Base-by-base conservation (phyloP, 2,797 vertebrate species). In the Syndactyla subalaris region DNA sequence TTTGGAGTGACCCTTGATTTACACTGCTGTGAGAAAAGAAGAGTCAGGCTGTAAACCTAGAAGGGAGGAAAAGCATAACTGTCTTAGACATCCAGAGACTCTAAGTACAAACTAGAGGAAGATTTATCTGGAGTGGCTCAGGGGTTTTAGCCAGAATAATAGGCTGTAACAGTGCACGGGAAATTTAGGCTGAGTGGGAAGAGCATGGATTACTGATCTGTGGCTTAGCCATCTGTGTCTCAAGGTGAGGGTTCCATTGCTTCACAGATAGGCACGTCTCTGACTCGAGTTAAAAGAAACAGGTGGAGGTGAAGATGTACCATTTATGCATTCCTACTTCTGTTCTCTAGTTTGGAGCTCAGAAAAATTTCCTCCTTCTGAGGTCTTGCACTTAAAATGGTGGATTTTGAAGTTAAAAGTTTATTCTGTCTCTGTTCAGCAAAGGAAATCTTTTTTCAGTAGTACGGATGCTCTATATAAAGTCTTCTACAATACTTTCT, bases 91-190 rank as follows among this genome's bases (percentile, higher is more conserved):
- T 79, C 71, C 57, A 52, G 67, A 79, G 55, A 78, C 55, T 87
- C 57, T 10, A 55, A 89, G 85, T 52, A 67, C 43, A 76, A 93
- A 94, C 79, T 4, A 92, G 82, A 84, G 65, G 30, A 62, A 89
- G 88, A 95, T 94, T 95, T 95, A 96, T 86, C 90, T 75, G 34
- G 54, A 73, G 83, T 65, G 67, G 74, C 76, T 78, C 45, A 66
- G 70, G 81, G 89, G 34, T 59, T 92, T 83, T 52, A 86, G 82
- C 73, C 68, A 63, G 68, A 27, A 10, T 75, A 93, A 91, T n/a
- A 89, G 65, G 66, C 76, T 93, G 19, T 88, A 92, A 70, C 7
- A 0, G 76, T 86, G 91, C 59, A 13, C 32, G 13, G 88, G 59
- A 57, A 88, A 82, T 82, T 76, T 61, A 73, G 88, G 45, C 62